Percentiles rank a stretch among this genome's conserved stretches.
Conservation (phyloP, 2,888 invertebrate species). For the Himalopsyche tibetana region DNA sequence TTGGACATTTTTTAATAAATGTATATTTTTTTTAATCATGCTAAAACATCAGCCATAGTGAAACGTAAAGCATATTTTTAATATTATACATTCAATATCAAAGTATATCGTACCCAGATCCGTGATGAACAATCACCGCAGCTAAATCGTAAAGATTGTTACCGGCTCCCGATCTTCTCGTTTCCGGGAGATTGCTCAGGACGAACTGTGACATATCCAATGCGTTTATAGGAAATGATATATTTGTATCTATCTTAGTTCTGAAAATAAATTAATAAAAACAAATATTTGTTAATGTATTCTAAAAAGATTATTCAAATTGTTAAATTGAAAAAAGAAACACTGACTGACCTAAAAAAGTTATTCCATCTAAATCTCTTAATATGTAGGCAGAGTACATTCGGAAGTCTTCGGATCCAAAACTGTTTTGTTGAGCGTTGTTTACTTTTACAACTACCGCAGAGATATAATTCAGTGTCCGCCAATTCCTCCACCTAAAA, state of each 20-base stretch:
- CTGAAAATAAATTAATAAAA: slow-evolving; percentile 67
- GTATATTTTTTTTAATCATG: too few relatives aligned
- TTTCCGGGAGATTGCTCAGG: slow-evolving; percentile 81
- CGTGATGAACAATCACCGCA: slow-evolving; percentile 89
- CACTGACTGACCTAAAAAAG: slow-evolving; percentile 78
- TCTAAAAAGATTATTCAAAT: not conserved
- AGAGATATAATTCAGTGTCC: slow-evolving; percentile 89
- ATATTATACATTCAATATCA: too few relatives aligned
- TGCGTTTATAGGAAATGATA: slow-evolving; percentile 85
- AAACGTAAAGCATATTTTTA: not conserved
- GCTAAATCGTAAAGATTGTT: slow-evolving; percentile 86
- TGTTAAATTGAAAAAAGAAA: too few relatives aligned
- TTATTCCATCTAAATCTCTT: slow-evolving; percentile 91
- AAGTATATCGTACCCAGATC: slow-evolving; percentile 81
- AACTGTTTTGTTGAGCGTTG: slow-evolving; percentile 91
- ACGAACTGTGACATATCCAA: slow-evolving; percentile 88
- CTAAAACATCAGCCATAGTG: too few relatives aligned
- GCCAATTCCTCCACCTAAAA: slow-evolving; percentile 86
- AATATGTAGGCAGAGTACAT: slow-evolving; percentile 88
- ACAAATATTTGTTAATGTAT: too few relatives aligned
- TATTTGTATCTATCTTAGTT: slow-evolving; percentile 86
- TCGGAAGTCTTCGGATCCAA: slow-evolving; percentile 88
- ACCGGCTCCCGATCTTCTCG: slow-evolving; percentile 79
- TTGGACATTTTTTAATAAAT: not conserved
- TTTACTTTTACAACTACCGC: slow-evolving; percentile 87